Conservation (phyloP, 1,140 invertebrate species). For the Drepana arcuata region DNA sequence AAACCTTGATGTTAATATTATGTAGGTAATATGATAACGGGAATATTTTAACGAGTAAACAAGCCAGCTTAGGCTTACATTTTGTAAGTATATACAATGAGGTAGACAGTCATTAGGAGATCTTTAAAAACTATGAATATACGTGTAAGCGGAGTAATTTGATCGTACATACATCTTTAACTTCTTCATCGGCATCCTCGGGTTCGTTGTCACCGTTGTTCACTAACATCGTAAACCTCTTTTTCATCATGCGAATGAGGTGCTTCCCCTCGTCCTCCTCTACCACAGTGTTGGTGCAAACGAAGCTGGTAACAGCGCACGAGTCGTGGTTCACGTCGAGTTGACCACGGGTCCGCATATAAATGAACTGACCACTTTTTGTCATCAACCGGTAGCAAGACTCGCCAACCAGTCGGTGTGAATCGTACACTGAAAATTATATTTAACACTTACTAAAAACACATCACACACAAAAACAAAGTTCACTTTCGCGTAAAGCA, state of each 20-base stretch:
- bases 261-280: conserved; percentile 79
- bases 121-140: no score
- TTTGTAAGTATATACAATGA: no score
- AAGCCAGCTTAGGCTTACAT: no score
- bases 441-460: no score
- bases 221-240: conserved; percentile 72
- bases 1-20: no score
- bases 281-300: conserved; percentile 88
- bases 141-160: no score
- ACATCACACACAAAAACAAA: no score
- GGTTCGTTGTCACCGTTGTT: conserved; percentile 62
- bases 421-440: conserved; percentile 85
- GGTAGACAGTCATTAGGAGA: no score
- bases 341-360: conserved; percentile 83
- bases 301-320: conserved; percentile 83
- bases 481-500: no score
- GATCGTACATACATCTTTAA: conserved; percentile 39
- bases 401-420: conserved; percentile 79
- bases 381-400: conserved; percentile 87
- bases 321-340: conserved; percentile 82
- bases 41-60: no score
- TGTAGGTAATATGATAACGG: no score
- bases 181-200: conserved; percentile 29
- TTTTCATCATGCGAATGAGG: conserved; percentile 81
- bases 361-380: conserved; percentile 85